Base-by-base conservation (phyloP, 2,888 invertebrate genomes). In the Lasius platythorax region DNA sequence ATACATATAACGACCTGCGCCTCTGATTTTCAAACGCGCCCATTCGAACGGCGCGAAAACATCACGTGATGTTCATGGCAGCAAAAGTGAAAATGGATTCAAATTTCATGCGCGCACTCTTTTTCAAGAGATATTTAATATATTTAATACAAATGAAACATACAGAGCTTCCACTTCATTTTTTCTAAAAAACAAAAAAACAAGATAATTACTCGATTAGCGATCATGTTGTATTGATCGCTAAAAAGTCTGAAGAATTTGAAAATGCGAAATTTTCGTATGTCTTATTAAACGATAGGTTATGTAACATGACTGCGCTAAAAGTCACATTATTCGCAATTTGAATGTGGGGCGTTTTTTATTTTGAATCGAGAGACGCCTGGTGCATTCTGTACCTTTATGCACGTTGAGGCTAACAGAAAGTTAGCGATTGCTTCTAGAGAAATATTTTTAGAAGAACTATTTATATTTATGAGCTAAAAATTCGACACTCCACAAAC, bases 1-100 rank as follows among this genome's bases (percentile, higher is more conserved):
- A 94, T 93, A 93, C n/a, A 53, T 93, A 93, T 92, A 93, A 91
- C 93, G 94, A 89, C 92, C 91, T 89, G 92, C 92, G 93, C 93
- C 93, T 93, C 92, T 91, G 91, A 93, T 93, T 81, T 43, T 90
- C 91, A 91, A 93, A 91, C 90, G 91, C 73, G 73, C 72, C 70
- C 46, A 33, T 15, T 46, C 12, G 37, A 79, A 56, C 15, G 23
- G 46, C 33, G 73, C 37, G 64, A 76, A 82, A 30, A n/a, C 40
- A 33, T 78, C 30, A 46, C 50, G 46, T 33, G 68, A 61, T 61
- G 46, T 61, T 37, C 46, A 37, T 43, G 43, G 56, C 70, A 43
- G 68, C 56, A 11, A 79, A 18, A 72, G 15, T 18, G 18, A 8
- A 37, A 37, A 50, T 46, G 6, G 12, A 58, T 78, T 78, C 30